Evolutionary conservation across 37 sponge, comb jelly and placozoan genomes (phyloP).

Genomic region (Agelas oroides): DNA sequence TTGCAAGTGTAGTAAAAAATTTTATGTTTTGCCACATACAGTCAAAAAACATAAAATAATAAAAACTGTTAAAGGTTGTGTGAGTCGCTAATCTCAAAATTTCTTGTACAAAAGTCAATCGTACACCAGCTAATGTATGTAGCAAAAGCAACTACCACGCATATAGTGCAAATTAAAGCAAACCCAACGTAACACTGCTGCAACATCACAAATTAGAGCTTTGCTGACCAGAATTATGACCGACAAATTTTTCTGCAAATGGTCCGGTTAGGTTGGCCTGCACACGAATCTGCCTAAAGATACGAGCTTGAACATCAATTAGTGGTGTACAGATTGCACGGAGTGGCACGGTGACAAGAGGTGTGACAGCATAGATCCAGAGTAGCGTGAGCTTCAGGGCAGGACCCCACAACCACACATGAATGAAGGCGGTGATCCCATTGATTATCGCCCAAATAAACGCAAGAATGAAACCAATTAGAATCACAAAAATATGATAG

Average conservation of each 20-base stretch:
- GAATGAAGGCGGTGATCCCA: constrained; percentile 14
- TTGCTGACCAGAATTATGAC: no score
- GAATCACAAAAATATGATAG: constrained; percentile 51
- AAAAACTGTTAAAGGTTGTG: no score
- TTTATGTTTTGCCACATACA: no score
- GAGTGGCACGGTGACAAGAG: constrained; percentile 1
- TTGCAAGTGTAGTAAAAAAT: no score
- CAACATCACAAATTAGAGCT: no score
- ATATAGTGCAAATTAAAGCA: no score
- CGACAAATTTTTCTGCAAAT: background rate
- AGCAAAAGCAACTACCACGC: no score
- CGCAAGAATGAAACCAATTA: constrained; percentile 30
- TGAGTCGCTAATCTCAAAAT: no score
- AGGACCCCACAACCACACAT: constrained; percentile 34
- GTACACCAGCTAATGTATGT: no score
- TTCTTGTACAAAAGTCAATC: no score
- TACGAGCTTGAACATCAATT: constrained; percentile 36
- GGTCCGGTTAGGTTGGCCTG: constrained; percentile 2
- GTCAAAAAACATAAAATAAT: no score
- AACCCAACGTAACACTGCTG: no score
- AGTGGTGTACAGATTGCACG: constrained; percentile 32
- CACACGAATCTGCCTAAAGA: constrained; percentile 47
- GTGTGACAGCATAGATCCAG: constrained; percentile 11
- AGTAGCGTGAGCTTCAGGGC: constrained; percentile 15
- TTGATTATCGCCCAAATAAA: constrained; percentile 42